Evolutionary conservation across 2,113 vertebrate species (phyloP), one percentile per base, ranked within the genome.

Genomic region (Dipodomys ordii): DNA sequence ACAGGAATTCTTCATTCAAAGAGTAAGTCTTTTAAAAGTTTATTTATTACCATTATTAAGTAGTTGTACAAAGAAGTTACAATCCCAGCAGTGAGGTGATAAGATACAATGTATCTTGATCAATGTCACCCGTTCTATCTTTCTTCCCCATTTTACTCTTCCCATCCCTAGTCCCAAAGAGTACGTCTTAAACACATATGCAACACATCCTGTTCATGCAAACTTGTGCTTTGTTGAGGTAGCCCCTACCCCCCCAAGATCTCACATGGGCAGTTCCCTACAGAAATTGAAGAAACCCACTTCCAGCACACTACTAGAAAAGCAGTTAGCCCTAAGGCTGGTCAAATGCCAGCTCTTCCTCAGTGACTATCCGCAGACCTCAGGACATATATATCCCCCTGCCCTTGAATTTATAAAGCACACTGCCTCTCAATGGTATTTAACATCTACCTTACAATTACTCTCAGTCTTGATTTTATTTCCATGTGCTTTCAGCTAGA

Each of bases 171-270:
- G 53, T 13, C 53, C 19, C 64, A 68, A 39, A 62, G 20, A 81
- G 18, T 15, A 46, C 18, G 30, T 3, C 72, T 68, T 57, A 25
- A 62, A 86, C 6, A 83, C 18, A 16, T 1, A 30, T 0, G 16
- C 1, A 67, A 5, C 15, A 20, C 0, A 3, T 19, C 6, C 32
- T 1, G 1, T 32, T 62, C 22, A 4, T 18, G 16, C 13, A 20
- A 13, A n/a, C 1, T 1, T 15, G 44, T 0, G 3, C n/a, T 83
- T 27, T 60, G 72, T 49, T 44, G 8, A 28, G 53, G 49, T 5
- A 84, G 18, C 30, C 23, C 72, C 73, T 16, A 57, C 15, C 53
- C 53, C 53, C 18, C 23, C 15, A 0, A 83, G 27, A n/a, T 35
- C 15, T 71, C 53, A 28, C 28, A 78, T 57, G n/a, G 32, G 12